phyloP scores from a whole-genome alignment of 2,888 invertebrate species.

The Rhingia rostrata region DNA sequence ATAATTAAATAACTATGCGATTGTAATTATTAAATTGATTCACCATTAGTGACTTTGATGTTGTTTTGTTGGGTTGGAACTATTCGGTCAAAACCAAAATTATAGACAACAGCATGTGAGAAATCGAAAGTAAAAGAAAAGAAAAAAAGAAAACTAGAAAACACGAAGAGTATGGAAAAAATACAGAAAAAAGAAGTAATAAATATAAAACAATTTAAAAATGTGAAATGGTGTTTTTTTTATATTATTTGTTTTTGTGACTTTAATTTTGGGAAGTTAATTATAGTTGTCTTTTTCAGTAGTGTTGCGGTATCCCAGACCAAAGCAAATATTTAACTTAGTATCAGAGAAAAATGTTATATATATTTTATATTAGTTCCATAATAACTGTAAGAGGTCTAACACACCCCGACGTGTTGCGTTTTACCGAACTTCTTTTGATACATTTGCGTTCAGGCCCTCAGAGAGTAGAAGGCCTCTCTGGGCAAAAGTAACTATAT shows the following conservation, averaged over 20 bases:
- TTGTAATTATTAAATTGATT: constrained; percentile 54
- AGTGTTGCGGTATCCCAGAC: neutral
- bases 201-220: constrained; percentile 58
- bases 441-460: no score
- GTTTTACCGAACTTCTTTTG: no score
- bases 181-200: constrained; percentile 57
- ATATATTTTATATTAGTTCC: no score
- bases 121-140: constrained; percentile 5
- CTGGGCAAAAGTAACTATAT: no score
- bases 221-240: constrained; percentile 21
- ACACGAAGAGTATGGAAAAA: constrained; percentile 32
- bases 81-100: constrained; percentile 32
- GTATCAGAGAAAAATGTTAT: no score
- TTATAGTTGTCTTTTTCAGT: neutral
- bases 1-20: constrained; percentile 56
- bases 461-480: no score
- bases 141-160: constrained; percentile 18
- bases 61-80: constrained; percentile 32
- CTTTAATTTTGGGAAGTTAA: neutral
- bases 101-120: constrained; percentile 1
- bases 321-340: neutral
- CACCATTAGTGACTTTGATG: constrained; percentile 30
- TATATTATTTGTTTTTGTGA: neutral
- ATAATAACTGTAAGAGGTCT: no score
- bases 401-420: no score